phyloP scores from a whole-genome alignment of 2,113 vertebrate species.

The Tetrax tetrax region DNA sequence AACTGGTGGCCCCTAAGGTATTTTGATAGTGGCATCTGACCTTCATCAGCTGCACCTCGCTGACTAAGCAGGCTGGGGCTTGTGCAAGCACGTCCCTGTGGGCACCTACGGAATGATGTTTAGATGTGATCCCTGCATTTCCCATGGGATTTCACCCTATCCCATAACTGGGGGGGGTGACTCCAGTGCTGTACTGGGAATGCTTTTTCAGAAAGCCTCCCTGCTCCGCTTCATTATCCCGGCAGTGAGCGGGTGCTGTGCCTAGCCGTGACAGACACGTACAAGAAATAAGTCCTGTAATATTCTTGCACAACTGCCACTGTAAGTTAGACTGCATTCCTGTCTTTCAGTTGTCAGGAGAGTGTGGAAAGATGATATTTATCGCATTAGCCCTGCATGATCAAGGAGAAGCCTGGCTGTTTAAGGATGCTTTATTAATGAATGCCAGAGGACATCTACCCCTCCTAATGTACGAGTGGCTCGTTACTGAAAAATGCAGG shows the following conservation, averaged over 20 bases:
- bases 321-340: conserved; percentile 50
- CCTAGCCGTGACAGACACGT: fast-evolving
- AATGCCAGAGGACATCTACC: conserved; percentile 64
- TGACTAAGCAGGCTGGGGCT: neutral
- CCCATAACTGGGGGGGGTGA: fast-evolving
- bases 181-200: neutral
- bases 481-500: conserved; percentile 59
- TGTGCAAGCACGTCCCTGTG: neutral
- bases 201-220: neutral
- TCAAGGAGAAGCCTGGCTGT: conserved; percentile 54
- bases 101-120: neutral
- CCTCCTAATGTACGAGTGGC: conserved; percentile 23
- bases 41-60: fast-evolving
- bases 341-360: conserved; percentile 57
- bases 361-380: conserved; percentile 62
- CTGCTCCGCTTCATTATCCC: fast-evolving
- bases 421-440: conserved; percentile 69
- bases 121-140: neutral
- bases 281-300: neutral
- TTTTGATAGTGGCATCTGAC: neutral
- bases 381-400: conserved; percentile 45
- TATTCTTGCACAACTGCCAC: neutral
- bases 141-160: neutral
- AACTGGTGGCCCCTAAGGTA: neutral
- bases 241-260: fast-evolving